phyloP scores from a whole-genome alignment of 2,888 invertebrate genomes.

The Drosophila putrida region DNA sequence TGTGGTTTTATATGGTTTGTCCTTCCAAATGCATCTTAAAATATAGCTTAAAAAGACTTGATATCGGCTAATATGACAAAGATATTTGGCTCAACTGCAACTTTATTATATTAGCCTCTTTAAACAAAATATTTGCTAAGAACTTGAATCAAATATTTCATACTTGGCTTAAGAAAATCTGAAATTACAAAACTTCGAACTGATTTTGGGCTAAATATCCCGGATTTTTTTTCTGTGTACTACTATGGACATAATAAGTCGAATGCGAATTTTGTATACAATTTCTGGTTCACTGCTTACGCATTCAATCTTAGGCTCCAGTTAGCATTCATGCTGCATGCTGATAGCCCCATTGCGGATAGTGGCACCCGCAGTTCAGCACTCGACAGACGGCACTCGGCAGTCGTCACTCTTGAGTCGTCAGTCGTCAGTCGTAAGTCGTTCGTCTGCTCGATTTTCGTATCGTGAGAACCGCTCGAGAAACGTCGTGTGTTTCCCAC shows the following conservation, averaged over 20 bases:
- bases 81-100: too few relatives aligned
- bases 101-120: too few relatives aligned
- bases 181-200: too few relatives aligned
- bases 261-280: constrained; percentile 19
- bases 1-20: constrained; percentile 32
- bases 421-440: constrained; percentile 34
- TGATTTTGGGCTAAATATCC: too few relatives aligned
- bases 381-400: constrained; percentile 37
- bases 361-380: constrained; percentile 59
- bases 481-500: constrained; percentile 86
- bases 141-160: too few relatives aligned
- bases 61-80: too few relatives aligned
- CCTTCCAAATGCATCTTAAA: not conserved
- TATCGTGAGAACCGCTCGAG: constrained; percentile 86
- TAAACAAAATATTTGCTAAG: too few relatives aligned
- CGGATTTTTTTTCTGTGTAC: too few relatives aligned
- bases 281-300: constrained; percentile 20
- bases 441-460: constrained; percentile 81
- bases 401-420: constrained; percentile 25
- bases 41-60: too few relatives aligned
- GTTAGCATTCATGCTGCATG: constrained; percentile 40
- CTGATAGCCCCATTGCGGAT: constrained; percentile 32
- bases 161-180: too few relatives aligned
- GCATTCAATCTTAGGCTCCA: constrained; percentile 31
- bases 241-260: too few relatives aligned